Percentiles rank a stretch among this genome's conserved stretches.
These are phyloP conservation scores for Caprella mutica DNA, from an alignment of 2,888 invertebrate genomes.

Conservation along the genomic window DNA sequence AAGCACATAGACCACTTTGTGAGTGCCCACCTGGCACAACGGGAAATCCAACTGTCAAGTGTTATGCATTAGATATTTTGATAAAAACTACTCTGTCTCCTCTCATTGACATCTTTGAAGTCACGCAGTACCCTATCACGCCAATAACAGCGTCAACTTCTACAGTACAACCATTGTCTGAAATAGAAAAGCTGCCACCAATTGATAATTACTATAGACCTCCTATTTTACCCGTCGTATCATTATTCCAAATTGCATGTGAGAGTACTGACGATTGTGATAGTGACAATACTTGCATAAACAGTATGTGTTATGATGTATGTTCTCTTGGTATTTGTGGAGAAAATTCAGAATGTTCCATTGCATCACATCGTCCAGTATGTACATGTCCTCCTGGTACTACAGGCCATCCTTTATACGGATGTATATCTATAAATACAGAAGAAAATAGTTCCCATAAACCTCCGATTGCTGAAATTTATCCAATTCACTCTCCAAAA, in stretches of 20 bases:
- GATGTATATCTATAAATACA: constrained; percentile 9
- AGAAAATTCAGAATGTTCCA: constrained; percentile 56
- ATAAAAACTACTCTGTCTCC: too few species aligned
- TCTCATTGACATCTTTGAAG: too few species aligned
- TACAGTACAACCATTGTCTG: too few species aligned
- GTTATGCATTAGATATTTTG: constrained; percentile 2
- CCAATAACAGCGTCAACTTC: constrained; percentile 9
- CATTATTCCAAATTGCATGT: constrained; percentile 19
- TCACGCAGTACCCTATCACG: too few species aligned
- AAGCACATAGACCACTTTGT: constrained; percentile 60
- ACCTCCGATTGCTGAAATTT: background rate
- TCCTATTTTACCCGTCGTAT: constrained; percentile 10
- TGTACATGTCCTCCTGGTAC: constrained; percentile 38
- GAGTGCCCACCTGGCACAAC: constrained; percentile 47
- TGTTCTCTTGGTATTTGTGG: constrained; percentile 54
- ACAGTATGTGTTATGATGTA: constrained; percentile 25
- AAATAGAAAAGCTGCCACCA: too few species aligned
- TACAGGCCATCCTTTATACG: constrained; percentile 24
- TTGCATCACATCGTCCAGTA: constrained; percentile 51
- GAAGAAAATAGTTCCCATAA: background rate
- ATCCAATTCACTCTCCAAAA: background rate
- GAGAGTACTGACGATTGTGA: constrained; percentile 29
- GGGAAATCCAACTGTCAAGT: constrained; percentile 29
- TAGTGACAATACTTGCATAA: constrained; percentile 24
- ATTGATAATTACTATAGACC: constrained; percentile 1